A percentile compares a stretch with the other conserved stretches of the same genome.
phyloP scores from a whole-genome alignment of 2,113 vertebrate genomes.

The Oplegnathus fasciatus region DNA sequence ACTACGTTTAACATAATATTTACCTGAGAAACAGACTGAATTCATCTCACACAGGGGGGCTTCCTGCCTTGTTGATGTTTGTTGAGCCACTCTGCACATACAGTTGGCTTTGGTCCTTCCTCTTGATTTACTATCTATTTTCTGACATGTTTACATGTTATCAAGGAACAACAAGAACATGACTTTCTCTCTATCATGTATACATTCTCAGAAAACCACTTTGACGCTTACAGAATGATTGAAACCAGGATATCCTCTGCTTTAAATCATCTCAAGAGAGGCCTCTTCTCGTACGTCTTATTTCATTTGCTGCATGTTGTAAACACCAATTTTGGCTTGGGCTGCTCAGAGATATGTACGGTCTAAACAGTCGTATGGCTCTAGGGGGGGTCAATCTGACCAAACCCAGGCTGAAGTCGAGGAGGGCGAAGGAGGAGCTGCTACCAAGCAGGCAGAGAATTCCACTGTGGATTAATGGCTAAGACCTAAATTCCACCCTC shows the following conservation, averaged over 20 bases:
- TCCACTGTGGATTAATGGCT: conserved; percentile 84
- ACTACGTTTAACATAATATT: conserved; percentile 55
- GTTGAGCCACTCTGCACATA: neutral
- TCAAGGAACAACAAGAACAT: conserved; percentile 30
- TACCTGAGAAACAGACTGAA: conserved; percentile 30
- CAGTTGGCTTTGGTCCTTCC: neutral
- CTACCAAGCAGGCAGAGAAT: conserved; percentile 70
- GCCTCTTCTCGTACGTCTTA: neutral
- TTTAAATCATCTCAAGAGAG: conserved; percentile 23
- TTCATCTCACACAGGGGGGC: conserved; percentile 6
- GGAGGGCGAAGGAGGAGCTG: conserved; percentile 30
- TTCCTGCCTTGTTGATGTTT: conserved; percentile 18
- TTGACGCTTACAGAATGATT: neutral
- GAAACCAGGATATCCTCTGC: conserved; percentile 3
- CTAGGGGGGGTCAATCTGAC: conserved; percentile 46
- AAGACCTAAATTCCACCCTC: conserved; percentile 75
- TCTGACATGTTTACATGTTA: conserved; percentile 28
- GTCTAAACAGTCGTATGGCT: conserved; percentile 46
- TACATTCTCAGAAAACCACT: conserved; percentile 23
- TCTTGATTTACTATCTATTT: conserved; percentile 23
- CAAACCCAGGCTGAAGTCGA: conserved; percentile 19
- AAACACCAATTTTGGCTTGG: conserved; percentile 20
- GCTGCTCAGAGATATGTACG: conserved; percentile 16
- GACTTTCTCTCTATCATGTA: neutral
- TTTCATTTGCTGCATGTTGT: conserved; percentile 10